These are phyloP conservation scores for Adelosebastes latens DNA, from an alignment of 2,797 vertebrate species.

Conservation along the genomic window DNA sequence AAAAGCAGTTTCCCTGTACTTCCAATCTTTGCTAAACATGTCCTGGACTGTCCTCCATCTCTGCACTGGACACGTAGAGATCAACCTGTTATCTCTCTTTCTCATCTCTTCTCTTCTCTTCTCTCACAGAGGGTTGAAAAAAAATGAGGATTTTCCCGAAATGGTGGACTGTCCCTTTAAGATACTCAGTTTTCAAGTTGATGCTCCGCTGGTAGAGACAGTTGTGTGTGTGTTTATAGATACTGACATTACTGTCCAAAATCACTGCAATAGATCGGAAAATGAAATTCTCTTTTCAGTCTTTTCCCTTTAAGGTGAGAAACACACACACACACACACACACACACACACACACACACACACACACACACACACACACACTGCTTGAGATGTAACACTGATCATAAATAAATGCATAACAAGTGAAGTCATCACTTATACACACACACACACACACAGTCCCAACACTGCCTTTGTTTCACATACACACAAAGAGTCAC, in stretches of 20 bases:
- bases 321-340: background rate
- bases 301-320: background rate
- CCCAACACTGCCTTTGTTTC: conserved; percentile 55
- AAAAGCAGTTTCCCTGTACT: background rate
- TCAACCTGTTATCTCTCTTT: background rate
- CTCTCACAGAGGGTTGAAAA: background rate
- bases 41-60: background rate
- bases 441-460: conserved; percentile 33
- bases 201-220: background rate
- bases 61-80: background rate
- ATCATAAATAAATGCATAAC: conserved; percentile 74
- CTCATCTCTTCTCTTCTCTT: background rate
- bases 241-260: background rate
- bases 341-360: conserved; percentile 8
- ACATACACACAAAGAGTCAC: conserved; percentile 55
- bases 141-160: background rate
- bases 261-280: background rate
- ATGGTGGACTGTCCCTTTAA: background rate
- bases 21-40: background rate
- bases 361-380: background rate
- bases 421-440: conserved; percentile 74
- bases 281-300: background rate
- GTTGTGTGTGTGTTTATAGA: background rate
- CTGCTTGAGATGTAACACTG: conserved; percentile 26
- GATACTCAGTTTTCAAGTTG: no score